Percentiles rank a stretch among this genome's conserved stretches.
These are phyloP conservation scores for Eunapius fragilis DNA, from an alignment of 37 sponge, comb jelly and placozoan genomes.

Conservation along the genomic window DNA sequence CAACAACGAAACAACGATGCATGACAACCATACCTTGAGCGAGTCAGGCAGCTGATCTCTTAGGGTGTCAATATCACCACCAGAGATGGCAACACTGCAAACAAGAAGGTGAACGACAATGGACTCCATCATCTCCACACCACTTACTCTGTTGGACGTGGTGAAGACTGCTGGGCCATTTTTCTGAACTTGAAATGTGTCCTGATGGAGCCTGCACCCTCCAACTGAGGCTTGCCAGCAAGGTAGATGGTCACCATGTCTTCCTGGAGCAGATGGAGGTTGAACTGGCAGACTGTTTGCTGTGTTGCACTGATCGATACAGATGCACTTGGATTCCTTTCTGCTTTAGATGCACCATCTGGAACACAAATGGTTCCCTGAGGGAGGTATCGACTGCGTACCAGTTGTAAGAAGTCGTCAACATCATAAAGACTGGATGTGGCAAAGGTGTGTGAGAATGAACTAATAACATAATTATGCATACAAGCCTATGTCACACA, in stretches of 20 bases:
- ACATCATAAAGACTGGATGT: conserved; percentile 36
- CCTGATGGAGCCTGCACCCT: not conserved
- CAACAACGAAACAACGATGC: not conserved
- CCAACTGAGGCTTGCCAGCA: conserved; percentile 64
- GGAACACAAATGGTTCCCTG: not conserved
- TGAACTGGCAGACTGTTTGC: not conserved
- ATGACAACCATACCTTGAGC: conserved; percentile 7
- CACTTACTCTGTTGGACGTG: not conserved
- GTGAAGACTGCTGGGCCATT: not conserved
- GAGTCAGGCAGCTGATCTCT: conserved; percentile 23
- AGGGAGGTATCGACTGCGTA: conserved; percentile 49
- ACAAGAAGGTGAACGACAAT: not conserved
- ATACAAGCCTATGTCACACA: no score
- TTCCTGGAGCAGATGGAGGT: conserved; percentile 59
- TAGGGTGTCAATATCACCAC: not conserved
- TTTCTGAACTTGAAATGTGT: conserved; percentile 2
- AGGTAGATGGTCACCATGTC: conserved; percentile 46
- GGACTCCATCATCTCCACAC: not conserved
- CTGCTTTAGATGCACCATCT: not conserved
- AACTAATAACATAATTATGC: no score
- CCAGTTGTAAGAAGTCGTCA: conserved; percentile 49
- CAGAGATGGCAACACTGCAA: not conserved
- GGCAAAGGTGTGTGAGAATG: no score
- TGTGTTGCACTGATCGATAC: not conserved
- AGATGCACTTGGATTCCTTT: not conserved